A percentile compares a stretch with the other conserved stretches of the same genome.
Conservation (phyloP, 2,113 vertebrate genomes). For the Indicator maculatus region DNA sequence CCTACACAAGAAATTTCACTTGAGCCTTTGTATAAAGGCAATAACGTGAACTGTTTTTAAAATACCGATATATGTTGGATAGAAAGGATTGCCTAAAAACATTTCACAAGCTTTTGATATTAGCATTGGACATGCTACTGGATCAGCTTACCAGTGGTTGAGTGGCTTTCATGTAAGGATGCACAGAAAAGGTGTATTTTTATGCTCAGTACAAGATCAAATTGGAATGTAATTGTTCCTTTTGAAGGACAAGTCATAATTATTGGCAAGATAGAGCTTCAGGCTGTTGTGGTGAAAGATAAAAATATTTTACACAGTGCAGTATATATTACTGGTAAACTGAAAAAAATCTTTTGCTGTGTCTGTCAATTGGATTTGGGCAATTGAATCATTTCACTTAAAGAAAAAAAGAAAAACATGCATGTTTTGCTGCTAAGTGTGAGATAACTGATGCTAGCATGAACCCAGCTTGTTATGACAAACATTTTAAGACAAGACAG, state of each 20-base stretch:
- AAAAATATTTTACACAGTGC: neutral
- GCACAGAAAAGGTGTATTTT: constrained; percentile 23
- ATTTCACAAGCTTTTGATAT: constrained; percentile 67
- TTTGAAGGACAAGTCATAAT: constrained; percentile 24
- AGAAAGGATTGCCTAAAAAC: constrained; percentile 78
- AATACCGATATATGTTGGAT: constrained; percentile 62
- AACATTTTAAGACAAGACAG: constrained; percentile 38
- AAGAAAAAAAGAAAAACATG: constrained; percentile 23
- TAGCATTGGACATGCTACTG: constrained; percentile 25
- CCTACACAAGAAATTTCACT: constrained; percentile 59
- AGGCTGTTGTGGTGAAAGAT: constrained; percentile 10
- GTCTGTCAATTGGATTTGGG: constrained; percentile 30
- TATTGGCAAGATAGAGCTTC: constrained; percentile 6
- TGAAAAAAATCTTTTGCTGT: neutral
- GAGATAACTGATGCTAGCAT: constrained; percentile 61
- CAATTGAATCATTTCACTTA: constrained; percentile 4
- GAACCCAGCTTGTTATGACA: constrained; percentile 16
- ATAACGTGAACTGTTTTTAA: constrained; percentile 70
- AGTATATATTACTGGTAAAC: neutral
- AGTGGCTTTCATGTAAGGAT: constrained; percentile 61
- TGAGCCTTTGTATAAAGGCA: constrained; percentile 71
- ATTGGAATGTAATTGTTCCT: constrained; percentile 19
- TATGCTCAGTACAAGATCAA: constrained; percentile 22
- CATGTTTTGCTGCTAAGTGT: constrained; percentile 67
- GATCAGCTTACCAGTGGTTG: constrained; percentile 49